phyloP scores from a whole-genome alignment of 2,113 vertebrate genomes.

The Pomatostomus ruficeps region DNA sequence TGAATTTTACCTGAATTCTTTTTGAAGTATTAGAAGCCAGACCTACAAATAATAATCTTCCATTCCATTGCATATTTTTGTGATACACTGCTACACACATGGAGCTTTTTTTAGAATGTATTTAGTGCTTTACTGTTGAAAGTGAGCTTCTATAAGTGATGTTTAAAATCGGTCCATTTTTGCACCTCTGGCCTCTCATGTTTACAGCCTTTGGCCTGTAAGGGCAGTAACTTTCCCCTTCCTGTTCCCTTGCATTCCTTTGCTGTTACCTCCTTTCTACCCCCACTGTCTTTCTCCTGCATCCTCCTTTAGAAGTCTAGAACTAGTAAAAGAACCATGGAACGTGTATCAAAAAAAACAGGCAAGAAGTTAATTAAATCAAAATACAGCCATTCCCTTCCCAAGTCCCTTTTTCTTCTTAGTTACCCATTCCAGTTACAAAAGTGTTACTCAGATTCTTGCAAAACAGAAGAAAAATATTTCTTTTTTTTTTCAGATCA shows the following conservation, averaged over 20 bases:
- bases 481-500: constrained; percentile 67
- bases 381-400: neutral
- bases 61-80: neutral
- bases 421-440: neutral
- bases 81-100: neutral
- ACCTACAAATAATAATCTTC: neutral
- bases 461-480: neutral
- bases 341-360: neutral
- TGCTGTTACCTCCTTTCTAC: neutral
- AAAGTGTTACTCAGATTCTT: neutral
- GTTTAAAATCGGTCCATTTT: neutral
- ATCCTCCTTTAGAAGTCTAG: neutral
- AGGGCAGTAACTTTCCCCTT: neutral
- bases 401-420: neutral
- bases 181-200: neutral
- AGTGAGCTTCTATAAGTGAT: neutral
- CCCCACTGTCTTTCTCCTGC: neutral
- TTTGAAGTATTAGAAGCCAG: neutral
- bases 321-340: neutral
- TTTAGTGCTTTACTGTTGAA: neutral
- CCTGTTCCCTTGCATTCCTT: neutral
- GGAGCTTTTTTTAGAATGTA: neutral
- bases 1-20: neutral
- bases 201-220: neutral
- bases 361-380: neutral